Percentiles rank a stretch among this genome's conserved stretches.
Evolutionary conservation across 2,888 invertebrate genomes (phyloP).

Genomic region (Cylindroiulus punctatus): DNA sequence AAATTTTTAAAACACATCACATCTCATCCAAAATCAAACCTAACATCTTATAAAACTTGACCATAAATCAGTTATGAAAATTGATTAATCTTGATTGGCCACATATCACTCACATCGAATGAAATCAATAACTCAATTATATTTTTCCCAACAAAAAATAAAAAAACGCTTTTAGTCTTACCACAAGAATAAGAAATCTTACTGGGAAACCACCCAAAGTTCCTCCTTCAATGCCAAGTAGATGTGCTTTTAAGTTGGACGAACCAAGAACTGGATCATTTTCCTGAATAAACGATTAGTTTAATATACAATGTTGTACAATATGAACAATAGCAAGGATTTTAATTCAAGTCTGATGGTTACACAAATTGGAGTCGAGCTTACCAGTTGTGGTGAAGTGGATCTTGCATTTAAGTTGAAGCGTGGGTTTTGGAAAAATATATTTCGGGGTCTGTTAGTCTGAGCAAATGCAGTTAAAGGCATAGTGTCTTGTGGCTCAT

Average conservation of each 20-base stretch:
- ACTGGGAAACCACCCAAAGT: conserved; percentile 84
- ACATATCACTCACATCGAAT: too few species aligned
- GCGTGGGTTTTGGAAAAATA: conserved; percentile 62
- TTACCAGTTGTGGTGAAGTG: conserved; percentile 57
- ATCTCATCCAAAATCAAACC: too few species aligned
- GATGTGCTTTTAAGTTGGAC: conserved; percentile 64
- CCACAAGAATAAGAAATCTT: conserved; percentile 83
- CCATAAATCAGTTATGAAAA: too few species aligned
- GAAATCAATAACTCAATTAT: not conserved
- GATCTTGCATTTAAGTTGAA: conserved; percentile 64
- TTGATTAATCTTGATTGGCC: too few species aligned
- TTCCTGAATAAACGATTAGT: conserved; percentile 63
- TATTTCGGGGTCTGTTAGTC: conserved; percentile 64
- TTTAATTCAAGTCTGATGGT: too few species aligned
- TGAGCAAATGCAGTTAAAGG: conserved; percentile 84
- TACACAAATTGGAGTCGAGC: not conserved
- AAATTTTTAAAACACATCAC: too few species aligned
- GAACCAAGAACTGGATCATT: conserved; percentile 67
- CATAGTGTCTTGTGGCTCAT: conserved; percentile 90
- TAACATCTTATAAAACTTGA: too few species aligned
- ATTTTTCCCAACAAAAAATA: too few species aligned
- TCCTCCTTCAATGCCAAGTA: conserved; percentile 68
- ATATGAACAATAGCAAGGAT: not conserved
- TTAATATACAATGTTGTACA: too few species aligned
- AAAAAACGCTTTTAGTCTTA: conserved; percentile 63